Evolutionary conservation across 2,888 invertebrate species (phyloP), one percentile per base, ranked within the genome.

Genomic region (Caenorhabditis imperialis): DNA sequence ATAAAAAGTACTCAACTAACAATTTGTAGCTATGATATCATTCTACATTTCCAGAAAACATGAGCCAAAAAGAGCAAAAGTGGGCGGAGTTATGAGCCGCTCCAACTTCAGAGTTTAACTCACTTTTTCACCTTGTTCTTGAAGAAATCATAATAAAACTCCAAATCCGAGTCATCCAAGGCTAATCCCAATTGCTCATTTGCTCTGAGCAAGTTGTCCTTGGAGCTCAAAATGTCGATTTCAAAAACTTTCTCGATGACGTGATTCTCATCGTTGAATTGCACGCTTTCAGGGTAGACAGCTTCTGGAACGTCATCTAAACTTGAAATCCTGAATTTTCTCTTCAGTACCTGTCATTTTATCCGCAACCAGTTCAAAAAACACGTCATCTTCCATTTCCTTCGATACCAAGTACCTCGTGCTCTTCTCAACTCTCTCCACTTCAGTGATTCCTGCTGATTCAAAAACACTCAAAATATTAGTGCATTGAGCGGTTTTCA

Each of bases 381-480:
- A 79, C 14, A 22, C 47, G 2, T 69, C 27, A 3, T 48, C 54
- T 53, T 72, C 51, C 5, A 53, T 25, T 35, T 54, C 27, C 7
- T 35, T 33, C 7, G 33, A 3, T 18, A 90, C 78, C 35, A 92
- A 90, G 89, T 95, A 96, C 81, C 94, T 91, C 4, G 92, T 92
- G 0, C 94, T 93, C 35, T 92, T 91, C 90, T 98, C 98, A 57
- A 98, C 90, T 58, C 97, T 91, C 3, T 90, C 91, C 4, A 98
- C 91, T 88, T 92, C 91, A 40, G 90, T 89, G 33, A 96, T 89
- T 2, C 94, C 93, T 45, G 95, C 92, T 83, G 94, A 93, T 78
- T 92, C 92, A 88, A 95, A 96, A 82, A 97, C 96, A 57, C 96
- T 95, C 1, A 97, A 94, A 27, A 95, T 94, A 90, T 98, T 98